Evolutionary conservation across 2,113 vertebrate genomes (phyloP), one percentile per base, ranked within the genome.

Genomic region (Corythoichthys haematopterus): DNA sequence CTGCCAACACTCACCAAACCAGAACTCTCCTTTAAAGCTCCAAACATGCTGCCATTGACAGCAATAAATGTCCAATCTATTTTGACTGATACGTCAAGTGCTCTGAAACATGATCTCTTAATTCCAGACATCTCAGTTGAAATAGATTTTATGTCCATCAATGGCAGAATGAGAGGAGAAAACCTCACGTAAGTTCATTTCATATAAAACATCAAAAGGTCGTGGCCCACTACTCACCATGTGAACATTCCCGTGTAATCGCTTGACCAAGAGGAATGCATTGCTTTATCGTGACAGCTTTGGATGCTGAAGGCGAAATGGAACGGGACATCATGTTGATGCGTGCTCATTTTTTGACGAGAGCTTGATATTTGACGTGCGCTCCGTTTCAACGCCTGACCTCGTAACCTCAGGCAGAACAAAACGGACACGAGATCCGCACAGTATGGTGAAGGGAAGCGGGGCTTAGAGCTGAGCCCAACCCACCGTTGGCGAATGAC

Each of bases 331-430:
- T 52, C 50, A 52, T n/a, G 20, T 33, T 12, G 52, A 33, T 28
- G 10, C 13, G 1, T 12, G 52, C 33, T 28, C 52, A 12, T 28
- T 11, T 55, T 55, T 28, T 55, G 8, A 11, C 8, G 2, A 9
- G 11, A 28, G 52, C 9, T 15, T 12, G n/a, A 10, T 55, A 4
- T 9, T 55, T 3, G 2, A 53, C 3, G 11, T 8, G n/a, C 1
- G 9, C 6, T 15, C 6, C 14, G 66, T 72, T 74, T 85, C 71
- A 83, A 77, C 76, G 51, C 10, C 69, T 79, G 85, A 81, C 79
- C 80, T 77, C 76, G 81, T 80, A 72, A 70, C 50, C 35, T 2
- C 52, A 50, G 10, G 38, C 64, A 6, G 53, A 56, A 72, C n/a
- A 33, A 33, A 55, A 33, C 52, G 2, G 15, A 6, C 50, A 20